phyloP scores from a whole-genome alignment of 2,113 vertebrate genomes.

The Rhodinocichla rosea region DNA sequence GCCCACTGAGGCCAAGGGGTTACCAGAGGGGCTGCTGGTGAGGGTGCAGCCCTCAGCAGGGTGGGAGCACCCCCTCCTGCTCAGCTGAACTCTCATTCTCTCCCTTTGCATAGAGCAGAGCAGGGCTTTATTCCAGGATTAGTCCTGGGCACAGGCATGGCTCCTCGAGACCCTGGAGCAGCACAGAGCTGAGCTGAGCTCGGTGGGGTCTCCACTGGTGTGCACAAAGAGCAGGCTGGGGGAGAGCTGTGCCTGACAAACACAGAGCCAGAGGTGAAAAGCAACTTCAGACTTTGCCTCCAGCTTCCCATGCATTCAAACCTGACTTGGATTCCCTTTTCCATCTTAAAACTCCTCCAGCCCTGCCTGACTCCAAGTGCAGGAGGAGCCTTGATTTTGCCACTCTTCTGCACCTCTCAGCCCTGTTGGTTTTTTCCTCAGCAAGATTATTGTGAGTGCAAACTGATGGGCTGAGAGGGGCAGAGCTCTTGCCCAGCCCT shows the following conservation, averaged over 20 bases:
- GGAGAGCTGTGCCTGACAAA: neutral
- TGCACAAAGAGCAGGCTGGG: neutral
- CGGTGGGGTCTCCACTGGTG: neutral
- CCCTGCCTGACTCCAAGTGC: neutral
- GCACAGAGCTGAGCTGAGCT: neutral
- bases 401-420: neutral
- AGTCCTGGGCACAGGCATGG: neutral
- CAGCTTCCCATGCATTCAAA: neutral
- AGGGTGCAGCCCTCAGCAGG: neutral
- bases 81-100: rapidly evolving
- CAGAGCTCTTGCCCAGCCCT: neutral
- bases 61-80: neutral
- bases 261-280: neutral
- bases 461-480: neutral
- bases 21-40: neutral
- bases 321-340: neutral
- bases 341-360: neutral
- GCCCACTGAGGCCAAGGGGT: neutral
- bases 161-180: neutral
- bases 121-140: neutral
- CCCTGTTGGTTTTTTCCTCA: neutral
- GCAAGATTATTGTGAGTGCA: neutral
- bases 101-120: neutral
- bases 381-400: neutral
- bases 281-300: neutral